Conservation (phyloP, 1,140 invertebrate species). For the honey bee (Apis mellifera) region DNA sequence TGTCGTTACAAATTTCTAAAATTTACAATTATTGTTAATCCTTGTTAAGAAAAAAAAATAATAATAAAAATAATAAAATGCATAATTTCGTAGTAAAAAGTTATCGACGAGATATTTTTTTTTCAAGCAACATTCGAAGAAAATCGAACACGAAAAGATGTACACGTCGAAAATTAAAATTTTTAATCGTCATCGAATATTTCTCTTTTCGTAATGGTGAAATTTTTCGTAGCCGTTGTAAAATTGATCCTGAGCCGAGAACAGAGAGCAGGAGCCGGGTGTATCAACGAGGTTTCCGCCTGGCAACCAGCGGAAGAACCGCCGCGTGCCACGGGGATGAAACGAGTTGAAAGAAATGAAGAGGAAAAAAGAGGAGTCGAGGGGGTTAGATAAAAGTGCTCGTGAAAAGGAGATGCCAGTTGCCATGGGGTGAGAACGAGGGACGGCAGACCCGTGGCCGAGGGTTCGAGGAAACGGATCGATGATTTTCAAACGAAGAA, state of each 20-base stretch:
- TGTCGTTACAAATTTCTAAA: background rate
- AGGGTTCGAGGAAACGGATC: constrained; percentile 28
- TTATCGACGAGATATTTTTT: no score
- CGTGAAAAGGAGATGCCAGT: constrained; percentile 55
- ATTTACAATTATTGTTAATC: background rate
- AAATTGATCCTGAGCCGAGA: background rate
- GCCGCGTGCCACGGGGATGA: constrained; percentile 38
- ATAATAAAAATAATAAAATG: no score
- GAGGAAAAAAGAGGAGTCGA: constrained; percentile 34
- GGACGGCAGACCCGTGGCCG: background rate
- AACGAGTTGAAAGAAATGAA: constrained; percentile 54
- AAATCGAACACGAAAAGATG: no score
- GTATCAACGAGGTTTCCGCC: background rate
- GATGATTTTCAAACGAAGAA: constrained; percentile 31
- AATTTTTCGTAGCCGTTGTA: no score
- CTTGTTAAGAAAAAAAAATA: no score
- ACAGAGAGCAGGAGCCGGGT: no score
- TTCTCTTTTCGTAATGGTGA: no score
- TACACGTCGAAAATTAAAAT: no score
- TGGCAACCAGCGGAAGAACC: constrained; percentile 27
- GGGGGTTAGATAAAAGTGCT: constrained; percentile 55
- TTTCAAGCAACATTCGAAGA: no score
- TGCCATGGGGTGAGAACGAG: constrained; percentile 6
- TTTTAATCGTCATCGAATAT: no score
- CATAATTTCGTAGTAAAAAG: no score